Conservation (phyloP, 2,113 vertebrate species). For the Boulengeromyrus knoepffleri region DNA sequence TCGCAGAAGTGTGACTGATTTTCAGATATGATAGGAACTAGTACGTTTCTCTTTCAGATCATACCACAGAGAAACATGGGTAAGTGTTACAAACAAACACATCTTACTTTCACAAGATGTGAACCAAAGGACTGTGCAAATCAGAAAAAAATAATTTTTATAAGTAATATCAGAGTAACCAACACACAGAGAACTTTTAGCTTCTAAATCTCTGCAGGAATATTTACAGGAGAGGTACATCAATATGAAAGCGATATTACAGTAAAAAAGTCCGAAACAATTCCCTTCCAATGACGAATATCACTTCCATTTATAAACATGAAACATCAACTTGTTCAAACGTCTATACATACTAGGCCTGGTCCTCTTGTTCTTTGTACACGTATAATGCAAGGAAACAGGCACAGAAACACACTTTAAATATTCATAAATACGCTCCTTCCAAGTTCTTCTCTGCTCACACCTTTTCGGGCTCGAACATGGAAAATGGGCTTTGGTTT, state of each 20-base stretch:
- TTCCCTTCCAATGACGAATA: not conserved
- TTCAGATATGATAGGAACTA: not conserved
- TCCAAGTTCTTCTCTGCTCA: not conserved
- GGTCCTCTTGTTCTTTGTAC: not conserved
- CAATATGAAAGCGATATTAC: not conserved
- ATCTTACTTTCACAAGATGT: not conserved
- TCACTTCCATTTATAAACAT: not conserved
- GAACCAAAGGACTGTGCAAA: not conserved
- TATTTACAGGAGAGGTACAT: not conserved
- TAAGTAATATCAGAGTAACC: not conserved
- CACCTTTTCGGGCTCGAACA: not conserved
- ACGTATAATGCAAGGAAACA: not conserved
- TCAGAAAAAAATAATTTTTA: not conserved
- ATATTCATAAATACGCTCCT: not conserved
- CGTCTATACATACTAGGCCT: not conserved
- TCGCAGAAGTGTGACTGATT: not conserved
- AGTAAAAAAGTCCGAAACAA: not conserved
- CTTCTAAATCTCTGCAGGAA: not conserved
- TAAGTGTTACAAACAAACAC: not conserved
- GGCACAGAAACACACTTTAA: not conserved
- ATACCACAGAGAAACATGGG: not conserved
- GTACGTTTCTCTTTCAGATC: not conserved
- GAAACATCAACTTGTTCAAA: not conserved
- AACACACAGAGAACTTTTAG: not conserved
- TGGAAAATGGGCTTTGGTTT: not conserved